These are phyloP conservation scores for Trissolcus japonicus DNA, from an alignment of 2,888 invertebrate species.

Conservation along the genomic window DNA sequence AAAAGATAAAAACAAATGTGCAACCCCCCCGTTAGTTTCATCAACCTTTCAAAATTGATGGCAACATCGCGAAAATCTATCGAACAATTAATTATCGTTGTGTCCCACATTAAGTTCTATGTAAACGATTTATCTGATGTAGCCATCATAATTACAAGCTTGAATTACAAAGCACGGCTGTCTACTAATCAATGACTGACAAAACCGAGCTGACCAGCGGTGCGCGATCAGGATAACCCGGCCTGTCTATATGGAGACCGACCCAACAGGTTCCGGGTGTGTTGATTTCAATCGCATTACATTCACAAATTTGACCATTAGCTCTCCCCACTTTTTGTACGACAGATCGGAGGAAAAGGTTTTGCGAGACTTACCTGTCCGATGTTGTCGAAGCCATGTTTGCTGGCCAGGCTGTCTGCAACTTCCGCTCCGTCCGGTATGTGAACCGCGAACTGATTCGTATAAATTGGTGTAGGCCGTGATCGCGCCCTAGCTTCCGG, in stretches of 20 bases:
- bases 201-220: constrained; percentile 24
- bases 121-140: constrained; percentile 42
- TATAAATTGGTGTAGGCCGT: constrained; percentile 79
- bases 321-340: too few species aligned
- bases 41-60: too few species aligned
- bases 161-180: constrained; percentile 39
- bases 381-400: constrained; percentile 90
- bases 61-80: too few species aligned
- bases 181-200: constrained; percentile 34
- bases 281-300: too few species aligned
- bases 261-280: constrained; percentile 13
- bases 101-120: constrained; percentile 23
- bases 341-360: neutral
- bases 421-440: constrained; percentile 85
- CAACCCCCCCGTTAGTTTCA: too few species aligned
- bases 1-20: too few species aligned
- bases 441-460: constrained; percentile 91
- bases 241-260: constrained; percentile 13
- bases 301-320: too few species aligned
- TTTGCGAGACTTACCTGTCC: constrained; percentile 87
- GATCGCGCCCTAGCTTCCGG: constrained; percentile 62
- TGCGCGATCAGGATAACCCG: constrained; percentile 23
- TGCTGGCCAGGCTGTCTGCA: constrained; percentile 86
- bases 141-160: constrained; percentile 44
- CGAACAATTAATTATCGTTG: constrained; percentile 13